Evolutionary conservation across 2,888 invertebrate species (phyloP).

Genomic region (Emmelina monodactyla): DNA sequence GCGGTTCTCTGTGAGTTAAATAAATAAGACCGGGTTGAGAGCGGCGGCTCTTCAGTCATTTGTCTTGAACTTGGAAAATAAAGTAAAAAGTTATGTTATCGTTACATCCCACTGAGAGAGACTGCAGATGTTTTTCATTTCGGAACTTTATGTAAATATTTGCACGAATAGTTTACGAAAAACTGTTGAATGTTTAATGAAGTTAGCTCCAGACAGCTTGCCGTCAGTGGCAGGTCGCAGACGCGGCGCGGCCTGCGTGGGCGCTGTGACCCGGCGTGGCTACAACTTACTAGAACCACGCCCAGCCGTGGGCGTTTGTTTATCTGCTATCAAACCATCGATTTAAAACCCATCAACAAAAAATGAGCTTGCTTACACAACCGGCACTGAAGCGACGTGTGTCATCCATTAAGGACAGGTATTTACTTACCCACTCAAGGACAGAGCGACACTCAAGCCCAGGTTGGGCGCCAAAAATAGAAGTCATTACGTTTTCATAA

Average conservation of each 20-base stretch:
- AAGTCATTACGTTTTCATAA: neutral
- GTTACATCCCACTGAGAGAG: no score
- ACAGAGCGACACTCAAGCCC: constrained; percentile 7
- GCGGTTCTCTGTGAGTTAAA: no score
- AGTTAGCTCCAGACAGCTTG: no score
- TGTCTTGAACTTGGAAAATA: no score
- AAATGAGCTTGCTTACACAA: constrained; percentile 17
- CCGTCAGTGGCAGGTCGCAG: constrained; percentile 20
- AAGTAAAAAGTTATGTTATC: no score
- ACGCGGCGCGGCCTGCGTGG: constrained; percentile 20
- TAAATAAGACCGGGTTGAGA: no score
- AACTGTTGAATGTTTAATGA: no score
- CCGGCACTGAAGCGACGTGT: neutral
- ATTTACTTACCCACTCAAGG: neutral
- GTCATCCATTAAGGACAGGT: neutral
- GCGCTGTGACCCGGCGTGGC: constrained; percentile 13
- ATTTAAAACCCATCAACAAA: constrained; percentile 11
- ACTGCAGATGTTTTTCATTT: no score
- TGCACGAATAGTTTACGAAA: no score
- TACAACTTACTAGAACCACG: constrained; percentile 4
- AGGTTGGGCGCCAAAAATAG: constrained; percentile 15
- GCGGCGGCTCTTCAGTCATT: no score
- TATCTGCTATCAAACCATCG: constrained; percentile 9
- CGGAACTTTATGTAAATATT: no score
- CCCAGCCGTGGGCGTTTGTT: constrained; percentile 20